Base-by-base conservation (phyloP, 2,113 vertebrate species). In the Stictonetta naevosa region DNA sequence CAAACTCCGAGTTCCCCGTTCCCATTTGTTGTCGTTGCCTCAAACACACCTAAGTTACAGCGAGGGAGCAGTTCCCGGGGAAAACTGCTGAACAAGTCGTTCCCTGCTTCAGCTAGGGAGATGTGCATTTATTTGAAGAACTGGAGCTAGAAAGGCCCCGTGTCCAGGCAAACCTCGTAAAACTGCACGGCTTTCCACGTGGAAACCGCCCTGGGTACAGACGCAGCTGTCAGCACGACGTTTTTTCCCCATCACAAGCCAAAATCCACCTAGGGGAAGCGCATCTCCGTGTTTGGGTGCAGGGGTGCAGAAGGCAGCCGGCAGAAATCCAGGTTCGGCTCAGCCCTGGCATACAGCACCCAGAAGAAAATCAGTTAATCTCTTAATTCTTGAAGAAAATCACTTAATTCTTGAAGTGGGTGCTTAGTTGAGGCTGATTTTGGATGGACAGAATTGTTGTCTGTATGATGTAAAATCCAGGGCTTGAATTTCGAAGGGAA, bases 291-390 rank as follows among this genome's bases (percentile, higher is more conserved):
- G 75, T 5, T 71, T 23, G 31, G 55, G 29, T 29, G 28, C 20
- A 25, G 17, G 60, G 68, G 86, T 72, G 29, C 66, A 34, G 64
- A 33, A 33, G 14, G 23, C 3, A 20, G 8, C 23, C 13, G n/a
- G 26, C 23, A 33, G 0, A 2, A 13, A 16, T 5, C 5, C 10
- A 42, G 18, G 12, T 75, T 14, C 5, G 20, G 46, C 79, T 79
- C 25, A 36, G 26, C 86, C 36, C 76, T 77, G 34, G 58, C 66
- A 23, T 56, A 4, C 11, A 38, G 40, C 80, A 29, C 20, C 7
- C 1, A 2, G 29, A 14, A 23, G 11, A 26, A 44, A 28, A 46
- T 29, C 7, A 4, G 46, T 21, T 22, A 42, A 22, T 3, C 3
- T 11, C 25, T 10, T 40, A 9, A n/a, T 82, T 73, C 50, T 71